These are phyloP conservation scores for Linurgus olivaceus DNA, from an alignment of 2,797 vertebrate genomes.

Conservation along the genomic window DNA sequence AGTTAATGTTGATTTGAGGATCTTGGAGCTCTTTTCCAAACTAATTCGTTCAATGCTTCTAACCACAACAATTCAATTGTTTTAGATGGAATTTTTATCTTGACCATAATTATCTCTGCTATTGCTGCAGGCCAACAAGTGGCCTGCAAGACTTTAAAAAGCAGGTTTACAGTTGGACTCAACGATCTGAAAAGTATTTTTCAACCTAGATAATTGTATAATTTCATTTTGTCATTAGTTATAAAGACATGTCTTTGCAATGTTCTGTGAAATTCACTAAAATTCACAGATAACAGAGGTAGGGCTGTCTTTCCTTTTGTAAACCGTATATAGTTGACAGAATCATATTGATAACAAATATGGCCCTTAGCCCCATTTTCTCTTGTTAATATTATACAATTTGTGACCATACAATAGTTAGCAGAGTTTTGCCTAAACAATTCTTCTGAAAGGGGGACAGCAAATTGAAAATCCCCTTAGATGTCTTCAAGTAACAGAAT, in stretches of 20 bases:
- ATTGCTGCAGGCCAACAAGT: not conserved
- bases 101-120: not conserved
- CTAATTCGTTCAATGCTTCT: accelerated
- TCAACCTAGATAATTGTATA: not conserved
- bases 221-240: not conserved
- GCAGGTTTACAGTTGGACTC: not conserved
- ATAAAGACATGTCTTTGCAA: not conserved
- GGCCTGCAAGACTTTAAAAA: not conserved
- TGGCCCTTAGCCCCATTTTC: not conserved
- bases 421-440: not conserved
- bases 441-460: not conserved
- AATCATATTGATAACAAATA: not conserved
- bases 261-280: not conserved
- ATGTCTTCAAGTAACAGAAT: not conserved
- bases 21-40: not conserved
- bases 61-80: not conserved
- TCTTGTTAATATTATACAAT: not conserved
- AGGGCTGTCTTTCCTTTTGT: not conserved
- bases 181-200: not conserved
- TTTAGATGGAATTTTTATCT: not conserved
- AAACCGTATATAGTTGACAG: not conserved
- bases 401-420: not conserved
- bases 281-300: not conserved
- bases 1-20: not conserved
- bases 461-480: not conserved